phyloP scores from a whole-genome alignment of 1,140 invertebrate genomes.

The Pemphigus obesinymphae region DNA sequence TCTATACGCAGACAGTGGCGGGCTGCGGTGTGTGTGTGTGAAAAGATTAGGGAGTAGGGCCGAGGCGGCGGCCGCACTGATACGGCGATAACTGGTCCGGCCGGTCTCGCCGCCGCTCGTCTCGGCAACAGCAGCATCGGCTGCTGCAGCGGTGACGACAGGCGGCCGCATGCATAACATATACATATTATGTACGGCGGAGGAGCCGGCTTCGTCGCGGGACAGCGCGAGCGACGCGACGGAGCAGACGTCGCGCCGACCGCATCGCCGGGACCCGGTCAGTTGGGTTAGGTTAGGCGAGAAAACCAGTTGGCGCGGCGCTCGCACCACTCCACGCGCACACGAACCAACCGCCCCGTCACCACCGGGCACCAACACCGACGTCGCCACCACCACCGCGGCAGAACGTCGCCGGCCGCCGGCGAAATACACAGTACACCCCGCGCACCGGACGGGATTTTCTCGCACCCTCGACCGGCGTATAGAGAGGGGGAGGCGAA shows the following conservation, averaged over 20 bases:
- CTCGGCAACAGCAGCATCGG: not conserved
- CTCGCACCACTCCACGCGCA: not conserved
- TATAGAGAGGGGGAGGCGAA: too few relatives aligned
- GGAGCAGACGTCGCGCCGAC: slow-evolving; percentile 5
- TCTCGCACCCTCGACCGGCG: not conserved
- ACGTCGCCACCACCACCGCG: not conserved
- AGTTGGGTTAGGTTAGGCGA: slow-evolving; percentile 31
- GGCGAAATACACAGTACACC: not conserved
- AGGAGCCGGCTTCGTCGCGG: not conserved
- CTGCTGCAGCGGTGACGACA: not conserved
- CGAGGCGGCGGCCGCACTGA: not conserved
- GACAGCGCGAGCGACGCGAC: not conserved
- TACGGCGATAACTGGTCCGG: slow-evolving; percentile 26
- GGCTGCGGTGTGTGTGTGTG: not conserved
- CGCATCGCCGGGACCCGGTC: slow-evolving; percentile 1
- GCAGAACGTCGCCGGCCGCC: not conserved
- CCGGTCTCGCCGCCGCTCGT: slow-evolving; percentile 3
- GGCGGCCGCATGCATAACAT: not conserved
- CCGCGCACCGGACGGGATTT: not conserved
- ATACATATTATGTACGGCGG: not conserved
- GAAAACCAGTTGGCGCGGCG: slow-evolving; percentile 20
- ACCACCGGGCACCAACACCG: not conserved
- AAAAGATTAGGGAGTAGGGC: slow-evolving; percentile 27
- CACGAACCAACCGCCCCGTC: not conserved
- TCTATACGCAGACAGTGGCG: not conserved